phyloP scores from a whole-genome alignment of 2,797 vertebrate genomes.

The Sternotherus odoratus region DNA sequence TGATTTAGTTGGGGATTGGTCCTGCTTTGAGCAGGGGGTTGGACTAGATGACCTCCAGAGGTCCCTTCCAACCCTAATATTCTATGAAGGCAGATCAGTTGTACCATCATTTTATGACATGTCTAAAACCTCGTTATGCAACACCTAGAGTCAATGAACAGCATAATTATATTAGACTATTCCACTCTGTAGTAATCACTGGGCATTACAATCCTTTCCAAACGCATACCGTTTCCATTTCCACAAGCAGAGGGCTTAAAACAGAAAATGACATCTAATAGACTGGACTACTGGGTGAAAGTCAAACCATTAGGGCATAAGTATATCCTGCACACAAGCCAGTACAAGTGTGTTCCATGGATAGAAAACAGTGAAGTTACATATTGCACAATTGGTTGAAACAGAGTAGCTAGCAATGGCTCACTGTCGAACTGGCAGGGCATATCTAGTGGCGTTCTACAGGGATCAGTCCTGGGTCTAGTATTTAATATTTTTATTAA shows the following conservation, averaged over 20 bases:
- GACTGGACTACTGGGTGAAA: neutral
- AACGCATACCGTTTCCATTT: neutral
- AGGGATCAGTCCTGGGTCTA: neutral
- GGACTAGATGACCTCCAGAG: no score
- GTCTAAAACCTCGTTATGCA: neutral
- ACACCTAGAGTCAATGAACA: fast-evolving
- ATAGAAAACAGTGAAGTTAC: neutral
- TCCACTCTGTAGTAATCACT: neutral
- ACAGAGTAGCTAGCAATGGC: neutral
- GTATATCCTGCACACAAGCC: neutral
- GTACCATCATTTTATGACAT: neutral
- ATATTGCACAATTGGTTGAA: neutral
- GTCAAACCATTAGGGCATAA: neutral
- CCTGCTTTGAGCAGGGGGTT: no score
- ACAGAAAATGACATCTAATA: neutral
- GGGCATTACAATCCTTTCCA: neutral
- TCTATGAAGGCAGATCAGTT: neutral
- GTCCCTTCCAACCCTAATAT: no score
- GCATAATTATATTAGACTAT: neutral
- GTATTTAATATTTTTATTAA: neutral
- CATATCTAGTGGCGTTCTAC: neutral
- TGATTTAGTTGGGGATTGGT: no score
- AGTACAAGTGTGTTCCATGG: no score
- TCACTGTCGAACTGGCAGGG: neutral
- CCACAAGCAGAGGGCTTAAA: neutral